phyloP scores from a whole-genome alignment of 2,797 vertebrate genomes.

The Catamblyrhynchus diadema region DNA sequence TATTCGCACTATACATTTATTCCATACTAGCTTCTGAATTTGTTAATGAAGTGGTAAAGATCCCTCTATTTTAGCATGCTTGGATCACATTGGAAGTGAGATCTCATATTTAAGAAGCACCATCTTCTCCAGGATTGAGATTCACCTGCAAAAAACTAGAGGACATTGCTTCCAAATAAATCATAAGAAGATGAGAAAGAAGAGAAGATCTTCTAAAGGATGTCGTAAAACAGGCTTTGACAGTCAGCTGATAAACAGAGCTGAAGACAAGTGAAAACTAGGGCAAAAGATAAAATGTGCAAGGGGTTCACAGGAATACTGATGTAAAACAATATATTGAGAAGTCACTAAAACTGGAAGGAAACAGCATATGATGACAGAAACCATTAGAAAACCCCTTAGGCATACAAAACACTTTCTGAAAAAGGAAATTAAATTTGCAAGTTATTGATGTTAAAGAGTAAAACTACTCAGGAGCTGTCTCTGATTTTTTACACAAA shows the following conservation, averaged over 20 bases:
- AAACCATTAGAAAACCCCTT: slow-evolving; percentile 13
- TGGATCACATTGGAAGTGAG: neutral
- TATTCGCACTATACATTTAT: neutral
- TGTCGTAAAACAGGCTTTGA: neutral
- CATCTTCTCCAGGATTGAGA: neutral
- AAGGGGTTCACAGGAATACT: neutral
- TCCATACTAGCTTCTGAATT: neutral
- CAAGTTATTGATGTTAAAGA: neutral
- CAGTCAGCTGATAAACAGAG: slow-evolving; percentile 26
- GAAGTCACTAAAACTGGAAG: neutral
- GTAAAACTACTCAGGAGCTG: neutral
- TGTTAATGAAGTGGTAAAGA: neutral
- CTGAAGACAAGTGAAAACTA: slow-evolving; percentile 1
- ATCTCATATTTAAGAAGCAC: neutral
- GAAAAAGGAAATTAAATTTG: neutral
- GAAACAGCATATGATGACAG: neutral
- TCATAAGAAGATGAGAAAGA: neutral
- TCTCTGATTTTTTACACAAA: neutral
- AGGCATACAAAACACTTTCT: neutral
- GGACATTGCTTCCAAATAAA: neutral
- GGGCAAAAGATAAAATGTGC: neutral
- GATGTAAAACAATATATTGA: neutral
- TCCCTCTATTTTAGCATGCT: neutral
- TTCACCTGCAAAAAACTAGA: neutral
- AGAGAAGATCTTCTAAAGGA: neutral